Evolutionary conservation across 1,140 invertebrate genomes (phyloP).

Genomic region (Trachymyrmex cornetzi): DNA sequence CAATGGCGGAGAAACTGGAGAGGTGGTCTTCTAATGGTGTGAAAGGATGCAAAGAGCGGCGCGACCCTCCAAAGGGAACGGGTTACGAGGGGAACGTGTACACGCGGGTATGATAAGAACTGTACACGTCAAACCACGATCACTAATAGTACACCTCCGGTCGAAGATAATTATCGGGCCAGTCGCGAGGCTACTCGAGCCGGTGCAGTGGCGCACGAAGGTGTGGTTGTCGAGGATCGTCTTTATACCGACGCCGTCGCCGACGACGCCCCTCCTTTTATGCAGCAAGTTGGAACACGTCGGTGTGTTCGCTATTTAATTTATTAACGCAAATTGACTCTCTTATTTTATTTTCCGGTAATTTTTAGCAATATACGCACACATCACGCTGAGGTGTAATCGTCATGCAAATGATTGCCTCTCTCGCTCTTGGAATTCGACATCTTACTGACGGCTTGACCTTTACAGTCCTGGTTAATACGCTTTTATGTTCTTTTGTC

Average conservation of each 20-base stretch:
- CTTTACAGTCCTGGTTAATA: constrained; percentile 32
- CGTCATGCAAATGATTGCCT: constrained; percentile 16
- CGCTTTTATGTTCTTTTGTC: not conserved
- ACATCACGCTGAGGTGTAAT: not conserved
- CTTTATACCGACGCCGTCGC: constrained; percentile 28
- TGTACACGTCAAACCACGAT: constrained; percentile 71
- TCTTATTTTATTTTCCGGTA: not conserved
- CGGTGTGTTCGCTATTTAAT: constrained; percentile 27
- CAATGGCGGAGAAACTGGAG: constrained; percentile 46
- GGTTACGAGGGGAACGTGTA: constrained; percentile 31
- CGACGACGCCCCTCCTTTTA: constrained; percentile 18
- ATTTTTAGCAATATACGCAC: constrained; percentile 24
- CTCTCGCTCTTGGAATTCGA: constrained; percentile 3
- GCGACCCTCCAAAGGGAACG: not conserved
- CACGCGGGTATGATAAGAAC: constrained; percentile 63
- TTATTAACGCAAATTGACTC: constrained; percentile 45
- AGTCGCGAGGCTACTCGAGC: constrained; percentile 64
- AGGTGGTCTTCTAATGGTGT: constrained; percentile 69
- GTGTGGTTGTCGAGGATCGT: constrained; percentile 56
- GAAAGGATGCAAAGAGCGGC: constrained; percentile 65
- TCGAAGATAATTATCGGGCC: constrained; percentile 77
- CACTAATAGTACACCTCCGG: constrained; percentile 78
- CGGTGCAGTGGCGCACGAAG: constrained; percentile 33
- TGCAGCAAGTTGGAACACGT: not conserved
- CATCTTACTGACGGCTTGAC: not conserved